phyloP scores from a whole-genome alignment of 2,797 vertebrate species.

The Cyprinodon diabolis region DNA sequence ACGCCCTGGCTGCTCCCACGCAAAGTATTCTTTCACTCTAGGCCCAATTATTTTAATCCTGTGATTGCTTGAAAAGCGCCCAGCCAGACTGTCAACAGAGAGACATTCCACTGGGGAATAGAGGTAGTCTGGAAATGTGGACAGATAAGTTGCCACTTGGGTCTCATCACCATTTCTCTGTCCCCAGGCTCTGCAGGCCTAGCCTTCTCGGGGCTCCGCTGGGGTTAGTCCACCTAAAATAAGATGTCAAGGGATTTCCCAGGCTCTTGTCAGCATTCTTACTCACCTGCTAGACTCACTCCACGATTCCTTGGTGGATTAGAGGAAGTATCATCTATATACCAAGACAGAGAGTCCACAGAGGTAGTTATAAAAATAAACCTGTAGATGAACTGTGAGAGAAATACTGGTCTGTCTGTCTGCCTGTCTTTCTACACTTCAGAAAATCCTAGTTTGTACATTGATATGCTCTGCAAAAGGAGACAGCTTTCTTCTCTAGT shows the following conservation, averaged over 20 bases:
- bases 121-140: conserved; percentile 66
- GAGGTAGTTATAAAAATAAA: conserved; percentile 35
- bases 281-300: conserved; percentile 51
- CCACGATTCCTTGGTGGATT: conserved; percentile 62
- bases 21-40: conserved; percentile 80
- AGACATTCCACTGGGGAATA: conserved; percentile 75
- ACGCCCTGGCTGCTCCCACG: conserved; percentile 60
- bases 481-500: too few relatives aligned
- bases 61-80: conserved; percentile 82
- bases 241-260: conserved; percentile 80
- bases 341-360: conserved; percentile 41
- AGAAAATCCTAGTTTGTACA: conserved; percentile 25
- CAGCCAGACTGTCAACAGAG: conserved; percentile 73
- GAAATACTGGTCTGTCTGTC: not conserved
- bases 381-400: not conserved
- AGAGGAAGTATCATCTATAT: conserved; percentile 65
- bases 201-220: conserved; percentile 50
- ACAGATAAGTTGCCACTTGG: conserved; percentile 62
- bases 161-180: conserved; percentile 58
- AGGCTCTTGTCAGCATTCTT: conserved; percentile 74
- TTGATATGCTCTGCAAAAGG: too few relatives aligned
- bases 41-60: conserved; percentile 86
- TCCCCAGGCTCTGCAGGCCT: conserved; percentile 57
- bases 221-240: conserved; percentile 72
- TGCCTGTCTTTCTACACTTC: conserved; percentile 3